Base-by-base conservation (phyloP, 1,140 invertebrate species). In the Vanessa atalanta region DNA sequence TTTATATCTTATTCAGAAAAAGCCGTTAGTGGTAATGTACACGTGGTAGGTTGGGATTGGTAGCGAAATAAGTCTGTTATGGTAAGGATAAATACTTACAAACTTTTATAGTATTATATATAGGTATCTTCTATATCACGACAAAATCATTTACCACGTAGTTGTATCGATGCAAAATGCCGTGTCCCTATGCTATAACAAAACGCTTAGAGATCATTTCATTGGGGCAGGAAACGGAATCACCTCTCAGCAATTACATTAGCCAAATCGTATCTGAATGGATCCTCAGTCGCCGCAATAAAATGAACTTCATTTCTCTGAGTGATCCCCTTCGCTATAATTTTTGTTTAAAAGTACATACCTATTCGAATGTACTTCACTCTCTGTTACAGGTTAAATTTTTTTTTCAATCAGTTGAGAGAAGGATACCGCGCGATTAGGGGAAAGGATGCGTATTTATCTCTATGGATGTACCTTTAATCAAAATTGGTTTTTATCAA, bases 181-280 rank as follows among this genome's bases (percentile, higher is more conserved):
- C 66, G 53, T 60, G 66, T 53, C 66, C 66, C 37, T 20, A 11
- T 57, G 66, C 71, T 60, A 73, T 73, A 73, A 67, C 65, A 73
- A 70, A 75, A 70, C 61, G 67, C 51, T 75, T 75, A 75, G 73
- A 70, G 63, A 70, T 77, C 78, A 77, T 76, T 72, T 72, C 69
- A 73, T 63, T 68, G 76, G 81, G 76, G 48, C 70, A 69, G 79
- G 78, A 75, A 85, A 80, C 78, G 55, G 77, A 83, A 84, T 83
- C 82, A 88, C 79, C 80, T 83, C 80, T 81, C 48, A 83, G 83
- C 87, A 86, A 86, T 87, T 84, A 87, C 86, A 89, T 89, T 89
- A 89, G 82, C 82, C 76, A 86, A 87, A 89, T 88, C 86, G 85
- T 85, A 86, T 86, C 84, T 77, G 80, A 87, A 85, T 82, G 81